phyloP scores from a whole-genome alignment of 2,888 invertebrate species.

The Metacarcinus magister region DNA sequence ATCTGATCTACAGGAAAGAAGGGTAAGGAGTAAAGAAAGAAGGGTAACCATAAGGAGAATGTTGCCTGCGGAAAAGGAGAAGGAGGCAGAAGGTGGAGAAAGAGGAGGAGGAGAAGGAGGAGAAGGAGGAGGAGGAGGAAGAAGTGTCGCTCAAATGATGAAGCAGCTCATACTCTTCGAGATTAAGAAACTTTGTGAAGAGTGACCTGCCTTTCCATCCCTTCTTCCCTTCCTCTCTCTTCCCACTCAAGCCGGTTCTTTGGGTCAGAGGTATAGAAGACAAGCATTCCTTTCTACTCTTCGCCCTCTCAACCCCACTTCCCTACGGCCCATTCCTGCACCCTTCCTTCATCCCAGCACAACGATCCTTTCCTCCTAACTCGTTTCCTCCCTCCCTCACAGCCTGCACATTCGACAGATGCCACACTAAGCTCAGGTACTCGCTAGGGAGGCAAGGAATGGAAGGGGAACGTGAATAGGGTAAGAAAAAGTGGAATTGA shows the following conservation, averaged over 20 bases:
- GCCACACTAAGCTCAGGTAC: not conserved
- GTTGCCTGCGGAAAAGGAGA: not conserved
- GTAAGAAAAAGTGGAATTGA: not conserved
- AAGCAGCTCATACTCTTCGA: conserved; percentile 38
- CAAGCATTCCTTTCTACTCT: not conserved
- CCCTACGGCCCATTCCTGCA: not conserved
- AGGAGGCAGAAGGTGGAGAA: not conserved
- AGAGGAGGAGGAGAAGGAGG: not conserved
- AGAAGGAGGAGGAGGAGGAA: conserved; percentile 34
- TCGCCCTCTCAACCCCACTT: not conserved
- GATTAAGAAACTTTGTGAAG: conserved; percentile 41
- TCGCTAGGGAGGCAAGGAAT: not conserved
- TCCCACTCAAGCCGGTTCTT: not conserved
- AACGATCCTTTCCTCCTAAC: not conserved
- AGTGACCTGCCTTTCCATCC: not conserved
- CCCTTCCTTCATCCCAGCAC: not conserved
- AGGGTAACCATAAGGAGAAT: not conserved
- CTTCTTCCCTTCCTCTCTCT: not conserved
- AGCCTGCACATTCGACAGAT: not conserved
- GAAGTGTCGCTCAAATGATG: not conserved
- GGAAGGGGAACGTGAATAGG: not conserved
- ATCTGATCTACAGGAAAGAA: not conserved
- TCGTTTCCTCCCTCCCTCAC: not conserved
- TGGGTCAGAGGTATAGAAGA: not conserved
- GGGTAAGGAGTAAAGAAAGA: not conserved